Base-by-base conservation (phyloP, 2,888 invertebrate genomes). In the Oligia latruncula region DNA sequence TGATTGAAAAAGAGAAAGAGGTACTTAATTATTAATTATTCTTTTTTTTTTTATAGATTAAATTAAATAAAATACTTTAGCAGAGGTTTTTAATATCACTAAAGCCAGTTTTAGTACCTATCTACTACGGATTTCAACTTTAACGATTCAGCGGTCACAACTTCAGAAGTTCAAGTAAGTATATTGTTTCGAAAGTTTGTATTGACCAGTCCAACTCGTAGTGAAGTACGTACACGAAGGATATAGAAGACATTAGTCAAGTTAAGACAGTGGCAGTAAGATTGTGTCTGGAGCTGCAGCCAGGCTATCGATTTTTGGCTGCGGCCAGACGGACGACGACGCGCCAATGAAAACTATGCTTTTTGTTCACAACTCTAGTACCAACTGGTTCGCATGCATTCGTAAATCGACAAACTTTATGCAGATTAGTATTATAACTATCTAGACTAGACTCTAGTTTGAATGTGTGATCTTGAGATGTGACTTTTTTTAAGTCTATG, bases 271-370 rank as follows among this genome's bases (percentile, higher is more conserved):
- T 80, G 76, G 81, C 74, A 81, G 82, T 87, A 89, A 90, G 90
- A 89, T 90, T 86, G 84, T 85, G 92, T 91, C 91, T 92, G 89
- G 89, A 91, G 88, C 85, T 93, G 93, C 93, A 93, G 92, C 90
- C 82, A 78, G 88, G 88, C 79, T 95, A 96, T 96, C 94, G 96
- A 96, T 95, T 94, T 92, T 89, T 85, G 86, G 91, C 91, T 87
- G 92, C 90, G 89, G 93, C 95, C 91, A 95, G 95, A 95, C 96
- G 92, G 78, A 86, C 82, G 82, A 80, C 88, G 88, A 90, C 93
- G 95, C 94, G 95, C 91, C 94, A 91, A 93, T 93, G 94, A 95
- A 96, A 95, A 95, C 95, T 95, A 95, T 94, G 92, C 92, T 94
- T 94, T 95, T 94, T 94, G 91, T 91, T 90, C 49, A 83, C 84